Base-by-base conservation (phyloP, 2,113 vertebrate genomes). In the Mustela lutreola region DNA sequence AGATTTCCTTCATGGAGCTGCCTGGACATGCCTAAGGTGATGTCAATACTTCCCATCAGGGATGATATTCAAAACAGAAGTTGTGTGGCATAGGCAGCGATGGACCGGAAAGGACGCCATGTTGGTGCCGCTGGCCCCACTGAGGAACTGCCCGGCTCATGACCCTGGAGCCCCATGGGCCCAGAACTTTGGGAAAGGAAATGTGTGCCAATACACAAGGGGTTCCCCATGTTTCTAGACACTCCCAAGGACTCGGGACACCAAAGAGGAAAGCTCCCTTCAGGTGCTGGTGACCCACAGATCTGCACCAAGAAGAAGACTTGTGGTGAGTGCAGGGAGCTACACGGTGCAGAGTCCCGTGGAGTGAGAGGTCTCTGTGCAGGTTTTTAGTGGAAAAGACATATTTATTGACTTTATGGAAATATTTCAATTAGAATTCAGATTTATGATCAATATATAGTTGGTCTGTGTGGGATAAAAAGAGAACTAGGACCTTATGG, bases 71-170 rank as follows among this genome's bases (percentile, higher is more conserved):
- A 19, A 86, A 76, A 33, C 1, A 33, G 42, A 94, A 33, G 10
- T 10, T 31, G 10, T 4, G 22, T 31, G 15, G 71, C 18, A 42
- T 0, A 31, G 65, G 60, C 48, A 88, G 7, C 50, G 24, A 53
- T 12, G 3, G 19, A 24, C 33, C 58, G 65, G 60, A 78, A 62
- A 53, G 36, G 11, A 39, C 3, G 73, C 19, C 33, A 53, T 31
- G 14, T 53, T 11, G 10, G 4, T 36, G 21, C 50, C 21, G 63
- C 50, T 63, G 58, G 19, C 16, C 33, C 33, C 31, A 7, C 1
- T 18, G 22, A n/a, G 2, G 11, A 12, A 24, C 3, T 0, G 1
- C 39, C 28, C 0, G 0, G 6, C 28, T 83, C 11, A 45, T 4
- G 56, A 18, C 18, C 28, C 39, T 45, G 39, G 19, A 15, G 78